phyloP scores from a whole-genome alignment of 2,888 invertebrate genomes.

The Reticulitermes lucifugus region DNA sequence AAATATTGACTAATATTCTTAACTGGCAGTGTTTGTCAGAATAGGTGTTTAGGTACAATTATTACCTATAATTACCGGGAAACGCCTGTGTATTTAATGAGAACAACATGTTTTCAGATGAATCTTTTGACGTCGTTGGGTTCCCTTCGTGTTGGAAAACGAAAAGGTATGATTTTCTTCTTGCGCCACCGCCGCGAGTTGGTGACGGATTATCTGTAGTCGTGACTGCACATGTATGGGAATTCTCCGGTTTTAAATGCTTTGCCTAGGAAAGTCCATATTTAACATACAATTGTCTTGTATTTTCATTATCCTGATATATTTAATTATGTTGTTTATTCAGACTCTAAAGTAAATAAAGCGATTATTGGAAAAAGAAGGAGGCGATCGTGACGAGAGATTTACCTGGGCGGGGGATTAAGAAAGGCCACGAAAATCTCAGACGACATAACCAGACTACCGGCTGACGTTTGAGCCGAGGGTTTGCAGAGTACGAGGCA shows the following conservation, averaged over 20 bases:
- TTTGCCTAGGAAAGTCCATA: neutral
- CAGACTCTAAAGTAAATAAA: neutral
- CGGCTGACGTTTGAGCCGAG: too few species aligned
- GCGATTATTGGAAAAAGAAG: too few species aligned
- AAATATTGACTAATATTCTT: neutral
- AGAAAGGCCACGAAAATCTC: too few species aligned
- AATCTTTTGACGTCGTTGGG: slow-evolving; percentile 41
- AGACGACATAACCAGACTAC: too few species aligned
- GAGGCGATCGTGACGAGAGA: too few species aligned
- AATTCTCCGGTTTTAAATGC: neutral
- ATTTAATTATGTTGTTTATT: neutral
- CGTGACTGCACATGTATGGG: too few species aligned
- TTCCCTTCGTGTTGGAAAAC: slow-evolving; percentile 44
- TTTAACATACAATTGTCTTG: neutral
- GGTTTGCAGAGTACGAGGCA: too few species aligned
- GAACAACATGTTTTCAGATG: slow-evolving; percentile 37
- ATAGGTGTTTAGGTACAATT: neutral
- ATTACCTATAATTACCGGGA: neutral
- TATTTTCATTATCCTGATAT: neutral
- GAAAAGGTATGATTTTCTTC: neutral
- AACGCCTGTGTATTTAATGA: too few species aligned
- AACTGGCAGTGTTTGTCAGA: neutral
- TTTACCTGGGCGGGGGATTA: too few species aligned
- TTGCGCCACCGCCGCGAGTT: too few species aligned
- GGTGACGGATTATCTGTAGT: too few species aligned